phyloP scores from a whole-genome alignment of 2,888 invertebrate genomes.

The Drosophila affinis region DNA sequence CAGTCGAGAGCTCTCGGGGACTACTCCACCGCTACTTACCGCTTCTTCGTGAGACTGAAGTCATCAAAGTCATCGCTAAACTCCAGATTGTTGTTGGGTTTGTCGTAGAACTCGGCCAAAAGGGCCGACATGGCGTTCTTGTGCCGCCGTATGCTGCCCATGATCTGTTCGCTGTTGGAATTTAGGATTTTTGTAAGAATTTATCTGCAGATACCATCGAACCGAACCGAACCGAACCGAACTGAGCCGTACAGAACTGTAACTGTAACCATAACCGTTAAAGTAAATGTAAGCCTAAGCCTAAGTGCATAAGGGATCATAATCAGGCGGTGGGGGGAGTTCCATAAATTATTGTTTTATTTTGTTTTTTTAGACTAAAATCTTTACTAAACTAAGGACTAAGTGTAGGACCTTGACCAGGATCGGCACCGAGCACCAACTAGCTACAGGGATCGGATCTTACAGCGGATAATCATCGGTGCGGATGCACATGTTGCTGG shows the following conservation, averaged over 20 bases:
- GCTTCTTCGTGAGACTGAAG: conserved; percentile 73
- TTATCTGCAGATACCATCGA: conserved; percentile 8
- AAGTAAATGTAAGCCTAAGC: conserved; percentile 49
- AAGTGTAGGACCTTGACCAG: conserved; percentile 9
- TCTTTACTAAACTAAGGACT: conserved; percentile 43
- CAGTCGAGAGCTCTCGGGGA: too few species aligned
- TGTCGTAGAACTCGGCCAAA: conserved; percentile 88
- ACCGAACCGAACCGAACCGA: conserved; percentile 39
- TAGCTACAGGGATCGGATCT: conserved; percentile 81
- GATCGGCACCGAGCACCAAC: conserved; percentile 28
- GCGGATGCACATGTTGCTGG: conserved; percentile 89
- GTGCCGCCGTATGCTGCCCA: conserved; percentile 87
- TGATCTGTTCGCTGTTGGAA: conserved; percentile 87
- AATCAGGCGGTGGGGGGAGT: conserved; percentile 37
- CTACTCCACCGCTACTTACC: conserved; percentile 58
- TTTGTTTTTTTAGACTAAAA: conserved; percentile 39
- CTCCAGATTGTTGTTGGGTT: conserved; percentile 81
- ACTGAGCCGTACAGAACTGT: conserved; percentile 41
- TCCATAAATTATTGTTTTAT: conserved; percentile 58
- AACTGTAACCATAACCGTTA: conserved; percentile 55
- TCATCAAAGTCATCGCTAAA: conserved; percentile 82
- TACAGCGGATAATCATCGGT: conserved; percentile 91
- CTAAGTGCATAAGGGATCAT: conserved; percentile 45
- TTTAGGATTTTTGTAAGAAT: conserved; percentile 2
- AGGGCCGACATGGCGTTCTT: conserved; percentile 89